These are phyloP conservation scores for Characodon lateralis DNA, from an alignment of 2,797 vertebrate genomes.

Conservation along the genomic window DNA sequence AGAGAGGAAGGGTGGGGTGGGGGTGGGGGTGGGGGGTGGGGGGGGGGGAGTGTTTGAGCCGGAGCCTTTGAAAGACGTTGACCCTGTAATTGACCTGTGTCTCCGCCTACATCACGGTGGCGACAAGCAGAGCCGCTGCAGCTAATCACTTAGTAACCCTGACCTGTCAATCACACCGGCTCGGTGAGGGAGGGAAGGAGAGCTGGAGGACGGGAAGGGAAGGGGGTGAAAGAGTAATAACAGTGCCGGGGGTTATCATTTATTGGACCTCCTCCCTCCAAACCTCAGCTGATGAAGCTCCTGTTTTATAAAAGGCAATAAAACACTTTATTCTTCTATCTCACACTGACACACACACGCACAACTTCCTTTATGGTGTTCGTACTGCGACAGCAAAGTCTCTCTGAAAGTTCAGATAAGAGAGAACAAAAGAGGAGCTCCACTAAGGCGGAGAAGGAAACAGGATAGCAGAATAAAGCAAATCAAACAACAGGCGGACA, in stretches of 20 bases:
- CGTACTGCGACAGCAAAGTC: conserved; percentile 35
- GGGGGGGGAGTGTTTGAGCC: conserved; percentile 35
- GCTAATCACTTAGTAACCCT: conserved; percentile 84
- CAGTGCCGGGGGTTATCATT: conserved; percentile 68
- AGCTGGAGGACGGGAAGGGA: conserved; percentile 1
- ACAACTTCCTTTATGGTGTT: conserved; percentile 27
- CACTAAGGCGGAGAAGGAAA: conserved; percentile 43
- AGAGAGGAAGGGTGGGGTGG: conserved; percentile 14
- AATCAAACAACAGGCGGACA: conserved; percentile 45
- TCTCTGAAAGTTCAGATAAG: conserved; percentile 65
- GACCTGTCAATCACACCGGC: conserved; percentile 77
- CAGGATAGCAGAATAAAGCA: conserved; percentile 58
- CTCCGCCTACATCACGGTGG: conserved; percentile 76
- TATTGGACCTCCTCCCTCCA: conserved; percentile 64
- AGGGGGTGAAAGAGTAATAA: conserved; percentile 57
- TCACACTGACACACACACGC: conserved; percentile 16
- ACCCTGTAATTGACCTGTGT: conserved; percentile 81
- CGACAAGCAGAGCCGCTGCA: conserved; percentile 76
- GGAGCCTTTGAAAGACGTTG: conserved; percentile 76
- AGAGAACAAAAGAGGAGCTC: conserved; percentile 36
- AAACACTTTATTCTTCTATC: conserved; percentile 49
- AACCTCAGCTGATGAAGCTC: conserved; percentile 52
- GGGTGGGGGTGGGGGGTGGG: not conserved
- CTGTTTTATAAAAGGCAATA: conserved; percentile 67
- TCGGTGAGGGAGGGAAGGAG: not conserved